phyloP scores from a whole-genome alignment of 2,797 vertebrate species.

The Carduelis carduelis region DNA sequence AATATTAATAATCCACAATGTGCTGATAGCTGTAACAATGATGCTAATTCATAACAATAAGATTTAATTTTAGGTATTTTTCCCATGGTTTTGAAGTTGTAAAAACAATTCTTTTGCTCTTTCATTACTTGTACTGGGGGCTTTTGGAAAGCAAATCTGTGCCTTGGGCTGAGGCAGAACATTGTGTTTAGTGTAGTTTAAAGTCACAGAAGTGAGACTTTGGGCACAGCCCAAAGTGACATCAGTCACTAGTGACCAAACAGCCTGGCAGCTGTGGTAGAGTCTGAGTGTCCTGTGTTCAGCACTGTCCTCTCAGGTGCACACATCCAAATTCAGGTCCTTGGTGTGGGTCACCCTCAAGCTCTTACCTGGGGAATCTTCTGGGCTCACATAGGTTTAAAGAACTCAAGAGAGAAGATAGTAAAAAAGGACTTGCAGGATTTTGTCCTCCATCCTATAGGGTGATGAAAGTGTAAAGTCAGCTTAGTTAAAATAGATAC shows the following conservation, averaged over 20 bases:
- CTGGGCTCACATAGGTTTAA: background rate
- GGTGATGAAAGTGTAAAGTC: background rate
- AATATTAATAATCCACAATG: background rate
- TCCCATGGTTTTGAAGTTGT: background rate
- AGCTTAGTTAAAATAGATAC: background rate
- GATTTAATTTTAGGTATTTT: background rate
- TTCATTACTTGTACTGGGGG: background rate
- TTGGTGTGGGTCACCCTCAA: background rate
- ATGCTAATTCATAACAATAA: background rate
- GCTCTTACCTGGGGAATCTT: background rate
- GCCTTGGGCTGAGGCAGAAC: background rate
- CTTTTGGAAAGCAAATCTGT: background rate
- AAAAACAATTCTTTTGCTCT: background rate
- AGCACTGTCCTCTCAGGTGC: conserved; percentile 24
- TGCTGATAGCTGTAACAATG: background rate
- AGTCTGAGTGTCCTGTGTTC: background rate
- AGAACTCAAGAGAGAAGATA: background rate
- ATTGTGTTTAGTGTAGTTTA: background rate
- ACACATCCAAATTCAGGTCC: background rate
- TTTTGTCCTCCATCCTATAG: background rate
- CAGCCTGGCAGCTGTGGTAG: background rate
- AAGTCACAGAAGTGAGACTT: conserved; percentile 3
- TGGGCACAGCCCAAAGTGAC: background rate
- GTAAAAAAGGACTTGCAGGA: background rate
- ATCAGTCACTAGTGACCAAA: background rate